Base-by-base conservation (phyloP, 1,140 invertebrate genomes). In the Penaeus japonicus region DNA sequence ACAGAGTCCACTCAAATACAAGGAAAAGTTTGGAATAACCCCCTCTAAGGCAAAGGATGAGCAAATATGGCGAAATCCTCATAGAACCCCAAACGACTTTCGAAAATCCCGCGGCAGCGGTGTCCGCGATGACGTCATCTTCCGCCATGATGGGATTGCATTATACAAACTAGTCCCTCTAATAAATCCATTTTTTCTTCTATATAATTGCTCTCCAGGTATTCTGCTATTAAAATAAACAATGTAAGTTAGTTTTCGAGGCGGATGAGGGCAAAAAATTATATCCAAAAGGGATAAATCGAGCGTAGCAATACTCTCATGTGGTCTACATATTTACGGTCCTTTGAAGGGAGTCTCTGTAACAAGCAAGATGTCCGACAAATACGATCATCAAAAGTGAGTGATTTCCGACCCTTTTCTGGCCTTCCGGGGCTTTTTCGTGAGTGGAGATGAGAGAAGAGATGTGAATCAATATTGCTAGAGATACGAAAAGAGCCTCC, bases 351-450 rank as follows among this genome's bases (percentile, higher is more conserved):
- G 82, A 84, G 54, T 84, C 32, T 65, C 82, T 65, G 82, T 84
- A 18, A 84, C 57, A 35, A 62, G 62, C 82, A 84, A 84, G 55
- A 84, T 84, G 82, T 84, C 82, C 59, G 82, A 84, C 59, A 84
- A 84, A 65, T 84, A 84, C 82, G 82, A 84, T 65, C 82, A 84
- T 62, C 82, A 84, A 47, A 84, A 84, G 82, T 84, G 53, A 84
- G 82, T 30, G 24, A 65, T 65, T 65, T 84, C 53, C 27, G 24
- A n/a, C 17, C 20, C 24, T 84, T 39, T 27, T 70, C 59, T 47
- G 3, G 47, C 47, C 47, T 47, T 15, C 15, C 47, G 47, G 10
- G 47, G 47, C 10, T 7, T 15, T 47, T 47, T 47, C 47, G 47
- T 47, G 47, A 47, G 47, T 47, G 47, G 47, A 47, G 10, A 12